Base-by-base conservation (phyloP, 92 coral and sea anemone genomes). In the Palythoa caribaeorum region DNA sequence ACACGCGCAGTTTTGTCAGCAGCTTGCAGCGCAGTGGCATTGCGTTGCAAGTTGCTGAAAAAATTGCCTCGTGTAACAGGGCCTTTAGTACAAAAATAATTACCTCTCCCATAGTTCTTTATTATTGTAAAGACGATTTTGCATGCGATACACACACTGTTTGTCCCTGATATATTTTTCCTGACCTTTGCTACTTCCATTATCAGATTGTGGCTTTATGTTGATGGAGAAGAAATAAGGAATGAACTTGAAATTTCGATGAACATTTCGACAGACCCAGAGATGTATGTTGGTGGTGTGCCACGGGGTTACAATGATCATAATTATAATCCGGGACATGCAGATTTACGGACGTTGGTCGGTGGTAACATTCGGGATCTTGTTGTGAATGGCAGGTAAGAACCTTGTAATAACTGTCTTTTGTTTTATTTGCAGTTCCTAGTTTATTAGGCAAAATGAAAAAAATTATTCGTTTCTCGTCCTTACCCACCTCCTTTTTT, bases 301-400 rank as follows among this genome's bases (percentile, higher is more conserved):
- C 75, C 75, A 11, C 47, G 1, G 1, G 75, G 35, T 35, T 71
- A 71, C 38, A 7, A 11, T 21, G 75, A 71, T 11, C 15, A 36
- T 2, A 4, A 10, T 6, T 40, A 71, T 71, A 10, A 0, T 2
- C 17, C 36, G 3, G 75, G 17, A 10, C 6, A 17, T 28, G 28
- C 28, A 36, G 36, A 38, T 35, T 1, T 71, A 44, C 36, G 9
- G 48, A 71, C 75, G 21, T 71, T 71, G 75, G 75, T 71, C 9
- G 75, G 48, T 10, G 75, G 75, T 2, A 71, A 17, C 9, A 71
- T 71, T 71, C 75, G 75, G n/a, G 75, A 71, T 47, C 21, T 71
- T 13, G 15, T 71, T 11, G 1, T 71, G 7, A 37, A 37, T 37
- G 48, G 37, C 47, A 37, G 75, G 75, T 71, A 71, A 71, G 13